These are phyloP conservation scores for Nymphalis io DNA, from an alignment of 1,140 invertebrate species.

Conservation along the genomic window DNA sequence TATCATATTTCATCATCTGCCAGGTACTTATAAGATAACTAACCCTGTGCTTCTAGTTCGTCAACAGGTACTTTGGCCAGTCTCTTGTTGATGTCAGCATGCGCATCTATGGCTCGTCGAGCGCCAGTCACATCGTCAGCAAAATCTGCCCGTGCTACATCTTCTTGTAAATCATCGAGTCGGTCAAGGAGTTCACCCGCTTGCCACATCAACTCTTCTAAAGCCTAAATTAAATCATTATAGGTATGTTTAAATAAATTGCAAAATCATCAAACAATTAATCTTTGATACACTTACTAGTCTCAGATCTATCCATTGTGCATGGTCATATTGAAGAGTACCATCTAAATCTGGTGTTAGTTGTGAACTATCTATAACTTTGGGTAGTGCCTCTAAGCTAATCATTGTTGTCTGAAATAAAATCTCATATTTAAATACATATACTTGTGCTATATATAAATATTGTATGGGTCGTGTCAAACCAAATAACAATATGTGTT, in stretches of 20 bases:
- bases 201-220: constrained; percentile 98
- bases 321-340: constrained; percentile 95
- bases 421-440: constrained; percentile 30
- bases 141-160: constrained; percentile 93
- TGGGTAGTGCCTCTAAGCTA: constrained; percentile 95
- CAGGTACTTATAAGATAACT: constrained; percentile 22
- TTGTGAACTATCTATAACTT: constrained; percentile 95
- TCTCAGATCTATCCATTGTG: constrained; percentile 97
- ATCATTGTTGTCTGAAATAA: constrained; percentile 95
- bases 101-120: constrained; percentile 94
- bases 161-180: constrained; percentile 94
- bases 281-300: constrained; percentile 75
- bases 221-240: constrained; percentile 76
- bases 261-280: too few species aligned
- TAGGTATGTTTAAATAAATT: not conserved
- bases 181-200: constrained; percentile 94
- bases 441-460: not conserved
- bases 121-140: constrained; percentile 95
- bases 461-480: too few species aligned
- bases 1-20: too few species aligned
- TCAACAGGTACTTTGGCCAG: constrained; percentile 96
- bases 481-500: too few species aligned
- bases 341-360: constrained; percentile 97
- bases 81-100: constrained; percentile 96
- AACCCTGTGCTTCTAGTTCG: constrained; percentile 89